phyloP scores from a whole-genome alignment of 2,797 vertebrate species.

The Pangasius macronema region DNA sequence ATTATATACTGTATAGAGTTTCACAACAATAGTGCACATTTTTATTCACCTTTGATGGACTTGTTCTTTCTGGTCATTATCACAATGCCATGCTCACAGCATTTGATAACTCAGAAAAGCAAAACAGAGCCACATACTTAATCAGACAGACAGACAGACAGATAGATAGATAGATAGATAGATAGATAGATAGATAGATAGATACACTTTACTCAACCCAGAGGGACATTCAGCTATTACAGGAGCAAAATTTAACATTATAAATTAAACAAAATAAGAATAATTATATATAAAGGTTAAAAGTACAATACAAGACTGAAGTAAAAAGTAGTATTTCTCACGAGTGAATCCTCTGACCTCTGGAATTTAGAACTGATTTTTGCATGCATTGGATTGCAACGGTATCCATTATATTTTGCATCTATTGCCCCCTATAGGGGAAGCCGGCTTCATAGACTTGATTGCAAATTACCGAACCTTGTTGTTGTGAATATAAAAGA shows the following conservation, averaged over 20 bases:
- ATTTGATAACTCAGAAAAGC: not conserved
- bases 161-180: not conserved
- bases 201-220: not conserved
- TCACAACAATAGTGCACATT: not conserved
- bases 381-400: not conserved
- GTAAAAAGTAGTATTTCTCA: not conserved
- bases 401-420: constrained; percentile 18
- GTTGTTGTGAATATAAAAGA: not conserved
- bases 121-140: not conserved
- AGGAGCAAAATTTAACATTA: not conserved
- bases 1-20: not conserved
- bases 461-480: not conserved
- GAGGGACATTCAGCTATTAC: too few species aligned
- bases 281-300: not conserved
- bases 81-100: not conserved
- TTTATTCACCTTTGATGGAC: not conserved
- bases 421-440: constrained; percentile 31
- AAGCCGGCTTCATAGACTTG: not conserved
- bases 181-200: not conserved
- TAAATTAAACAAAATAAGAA: not conserved
- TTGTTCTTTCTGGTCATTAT: not conserved
- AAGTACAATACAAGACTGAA: not conserved
- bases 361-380: not conserved
- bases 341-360: not conserved
- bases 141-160: not conserved